Evolutionary conservation across 92 coral and sea anemone genomes (phyloP), one percentile per base, ranked within the genome.

Genomic region (Phymanthus crucifer): DNA sequence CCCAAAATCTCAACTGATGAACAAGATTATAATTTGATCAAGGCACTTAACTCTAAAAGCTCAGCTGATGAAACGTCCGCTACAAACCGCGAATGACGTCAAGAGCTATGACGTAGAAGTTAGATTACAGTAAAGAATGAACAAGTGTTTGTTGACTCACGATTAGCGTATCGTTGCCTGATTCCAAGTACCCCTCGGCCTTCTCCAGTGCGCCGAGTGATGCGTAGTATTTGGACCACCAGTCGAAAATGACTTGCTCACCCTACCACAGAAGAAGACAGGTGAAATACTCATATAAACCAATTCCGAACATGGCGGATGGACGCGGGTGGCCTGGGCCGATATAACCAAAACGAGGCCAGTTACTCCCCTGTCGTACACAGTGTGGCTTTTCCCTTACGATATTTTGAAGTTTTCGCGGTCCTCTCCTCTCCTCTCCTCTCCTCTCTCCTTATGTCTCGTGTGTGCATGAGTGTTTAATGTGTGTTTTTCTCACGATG

Each of bases 221-320:
- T 66, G 94, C 89, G 84, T 95, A 95, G 81, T 78, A 95, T 58
- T 95, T 95, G 35, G 98, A 86, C 99, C 99, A 95, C 99, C 99
- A 95, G 73, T 95, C 99, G 26, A 95, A 84, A 74, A 77, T 88
- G 21, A 74, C 90, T 75, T 88, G 89, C n/a, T 84, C 86, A 18
- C 72, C 61, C 76, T 80, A 71, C 47, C 69, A 32, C 32, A 66
- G 18, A 19, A 32, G 3, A 34, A 19, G 38, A 71, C n/a, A 66
- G 32, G 70, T 21, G 70, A 65, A 19, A 65, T 14, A 6, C 32
- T n/a, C n/a, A n/a, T n/a, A n/a, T n/a, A n/a, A n/a, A n/a, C n/a
- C n/a, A n/a, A n/a, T n/a, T n/a, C n/a, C n/a, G n/a, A n/a, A n/a
- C n/a, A n/a, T n/a, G n/a, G n/a, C n/a, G n/a, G n/a, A n/a, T n/a